These are phyloP conservation scores for Semaprochilodus insignis DNA, from an alignment of 2,797 vertebrate species.

Conservation along the genomic window DNA sequence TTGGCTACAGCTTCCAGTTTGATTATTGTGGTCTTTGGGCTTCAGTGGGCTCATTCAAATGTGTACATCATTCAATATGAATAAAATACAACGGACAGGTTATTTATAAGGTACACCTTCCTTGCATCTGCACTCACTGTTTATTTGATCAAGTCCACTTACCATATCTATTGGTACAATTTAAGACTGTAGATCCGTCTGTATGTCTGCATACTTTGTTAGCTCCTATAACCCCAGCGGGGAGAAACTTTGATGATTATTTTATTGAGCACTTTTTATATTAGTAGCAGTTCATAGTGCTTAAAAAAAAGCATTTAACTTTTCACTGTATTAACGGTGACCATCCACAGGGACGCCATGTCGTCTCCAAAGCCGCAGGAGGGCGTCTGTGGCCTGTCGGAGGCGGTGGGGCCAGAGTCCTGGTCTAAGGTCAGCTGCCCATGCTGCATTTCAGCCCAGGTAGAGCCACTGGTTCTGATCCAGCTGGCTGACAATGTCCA, in stretches of 20 bases:
- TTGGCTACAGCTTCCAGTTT: too few species aligned
- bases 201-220: too few species aligned
- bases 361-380: slow-evolving; percentile 42
- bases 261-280: not conserved
- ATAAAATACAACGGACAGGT: too few species aligned
- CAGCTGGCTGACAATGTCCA: slow-evolving; percentile 72
- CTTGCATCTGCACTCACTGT: too few species aligned
- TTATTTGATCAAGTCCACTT: too few species aligned
- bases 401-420: slow-evolving; percentile 33
- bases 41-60: too few species aligned
- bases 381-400: not conserved
- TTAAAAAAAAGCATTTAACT: not conserved
- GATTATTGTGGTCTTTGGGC: too few species aligned
- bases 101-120: too few species aligned
- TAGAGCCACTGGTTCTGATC: slow-evolving; percentile 80
- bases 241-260: not conserved
- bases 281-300: not conserved
- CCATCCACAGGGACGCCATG: slow-evolving; percentile 46
- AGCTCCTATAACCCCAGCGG: too few species aligned
- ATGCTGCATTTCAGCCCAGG: slow-evolving; percentile 70
- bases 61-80: too few species aligned
- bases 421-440: slow-evolving; percentile 80
- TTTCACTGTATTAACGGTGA: not conserved
- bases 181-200: too few species aligned
- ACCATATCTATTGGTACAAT: too few species aligned